Base-by-base conservation (phyloP, 2,797 vertebrate genomes). In the Crotalus adamanteus region DNA sequence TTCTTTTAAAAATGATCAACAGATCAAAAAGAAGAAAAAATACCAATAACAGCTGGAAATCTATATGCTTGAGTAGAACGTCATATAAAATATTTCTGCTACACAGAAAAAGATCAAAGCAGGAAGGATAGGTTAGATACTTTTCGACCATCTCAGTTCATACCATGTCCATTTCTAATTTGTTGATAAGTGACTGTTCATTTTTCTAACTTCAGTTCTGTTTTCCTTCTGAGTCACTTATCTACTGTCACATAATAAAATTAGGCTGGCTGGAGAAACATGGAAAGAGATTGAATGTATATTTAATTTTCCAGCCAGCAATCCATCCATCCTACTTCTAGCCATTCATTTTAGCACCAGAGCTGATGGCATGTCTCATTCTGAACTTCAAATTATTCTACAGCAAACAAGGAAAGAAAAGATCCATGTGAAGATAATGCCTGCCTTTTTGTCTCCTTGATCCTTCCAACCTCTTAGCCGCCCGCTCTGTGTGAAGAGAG, bases 381-480 rank as follows among this genome's bases (percentile, higher is more conserved):
- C 96, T 96, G 95, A 94, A 94, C 94, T 95, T 96, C 95, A 96
- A 95, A 95, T 94, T 1, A 6, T 90, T 92, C 18, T 1, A 86
- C 94, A 63, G 94, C 92, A 86, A 91, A 91, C 89, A 18, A 60
- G 53, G 3, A 69, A 86, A 53, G 9, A 42, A 53, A 69, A 57
- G 0, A 22, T 55, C 3, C 28, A 37, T 90, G 51, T 0, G 47
- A 42, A 89, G 31, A 73, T 73, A 59, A 89, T 47, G 1, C 53
- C 28, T 7, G 3, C 22, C 60, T 83, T 60, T 31, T 61, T 63
- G 57, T 90, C 61, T 56, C 31, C 61, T 61, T 28, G 57, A 73
- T 92, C 60, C 78, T 90, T 90, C 69, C 83, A 86, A 57, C 16
- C 18, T 88, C 90, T 3, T 73, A 73, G 6, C 16, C 1, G 8